A percentile compares a stretch with the other conserved stretches of the same genome.
Evolutionary conservation across 2,113 vertebrate species (phyloP).

Genomic region (Forbesichthys papilliferus): DNA sequence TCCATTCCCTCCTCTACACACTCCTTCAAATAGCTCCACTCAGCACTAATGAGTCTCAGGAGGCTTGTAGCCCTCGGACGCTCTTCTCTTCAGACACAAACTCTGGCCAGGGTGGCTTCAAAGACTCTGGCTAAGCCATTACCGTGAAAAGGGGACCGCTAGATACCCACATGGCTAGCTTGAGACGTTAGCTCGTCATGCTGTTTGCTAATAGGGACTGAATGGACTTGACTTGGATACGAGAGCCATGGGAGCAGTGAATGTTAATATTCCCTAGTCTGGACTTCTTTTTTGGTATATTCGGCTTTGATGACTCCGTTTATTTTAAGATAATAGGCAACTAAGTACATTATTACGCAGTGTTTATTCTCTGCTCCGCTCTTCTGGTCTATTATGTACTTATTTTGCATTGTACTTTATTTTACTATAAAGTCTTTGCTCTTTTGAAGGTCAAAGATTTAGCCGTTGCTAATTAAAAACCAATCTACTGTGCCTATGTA

Average conservation of each 20-base stretch:
- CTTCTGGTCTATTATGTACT: conserved; percentile 31
- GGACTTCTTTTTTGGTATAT: conserved; percentile 38
- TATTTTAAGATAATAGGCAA: conserved; percentile 42
- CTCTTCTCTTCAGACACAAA: conserved; percentile 57
- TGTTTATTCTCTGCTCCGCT: conserved; percentile 51
- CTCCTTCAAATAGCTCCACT: conserved; percentile 58
- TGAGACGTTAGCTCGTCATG: conserved; percentile 52
- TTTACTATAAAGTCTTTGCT: conserved; percentile 25
- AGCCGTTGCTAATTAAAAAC: conserved; percentile 61
- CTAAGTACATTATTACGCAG: conserved; percentile 45
- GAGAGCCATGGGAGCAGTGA: conserved; percentile 38
- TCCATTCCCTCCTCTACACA: conserved; percentile 12
- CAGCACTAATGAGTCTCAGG: conserved; percentile 71
- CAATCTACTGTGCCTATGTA: conserved; percentile 26
- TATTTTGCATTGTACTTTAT: conserved; percentile 17
- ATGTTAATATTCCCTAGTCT: conserved; percentile 49
- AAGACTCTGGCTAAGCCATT: conserved; percentile 59
- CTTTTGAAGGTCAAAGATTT: conserved; percentile 60
- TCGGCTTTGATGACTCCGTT: conserved; percentile 62
- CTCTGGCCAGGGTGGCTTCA: conserved; percentile 63
- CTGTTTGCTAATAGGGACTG: conserved; percentile 51
- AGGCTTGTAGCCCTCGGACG: conserved; percentile 56
- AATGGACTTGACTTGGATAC: conserved; percentile 35
- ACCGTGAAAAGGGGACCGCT: conserved; percentile 55
- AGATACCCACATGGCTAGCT: conserved; percentile 52